Base-by-base conservation (phyloP, 1,140 invertebrate genomes). In the Belonocnema kinseyi region DNA sequence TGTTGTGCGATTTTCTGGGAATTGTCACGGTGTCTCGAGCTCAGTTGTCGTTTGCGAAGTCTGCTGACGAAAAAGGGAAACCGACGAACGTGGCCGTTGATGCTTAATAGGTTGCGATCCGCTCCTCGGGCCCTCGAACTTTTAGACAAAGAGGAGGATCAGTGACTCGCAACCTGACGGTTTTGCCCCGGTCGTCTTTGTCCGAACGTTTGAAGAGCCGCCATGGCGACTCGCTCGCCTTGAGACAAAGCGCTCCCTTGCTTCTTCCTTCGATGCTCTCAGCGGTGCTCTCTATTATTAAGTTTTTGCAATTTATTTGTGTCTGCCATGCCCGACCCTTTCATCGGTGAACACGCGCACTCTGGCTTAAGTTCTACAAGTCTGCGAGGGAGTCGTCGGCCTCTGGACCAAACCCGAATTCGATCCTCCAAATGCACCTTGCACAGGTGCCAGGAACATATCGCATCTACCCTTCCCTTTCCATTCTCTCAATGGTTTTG, bases 251-350 rank as follows among this genome's bases (percentile, higher is more conserved):
- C 86, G 83, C 80, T 80, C 80, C 82, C 82, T 83, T 82, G 71
- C 33, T 10, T 71, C 56, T 77, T 83, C 84, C 75, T 77, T 78
- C 79, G 81, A 82, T 81, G 77, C 80, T 79, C 80, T 61, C 77
- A 78, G 83, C 82, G 66, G 75, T 77, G 83, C 80, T 83, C 82
- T 87, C 90, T 91, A 91, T 91, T 91, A 91, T 91, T 90, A 90
- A 89, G 89, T 91, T 90, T 88, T 91, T 88, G 87, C 88, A 87
- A 91, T 91, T 90, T 91, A 91, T 91, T 91, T 91, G 90, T 91
- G 90, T 91, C 90, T 91, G 89, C 88, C 80, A 50, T 72, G 76
- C 76, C 76, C 78, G 71, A 79, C 77, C 77, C n/a, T 76, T 77
- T 56, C 26, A 77, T 78, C 74, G 73, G 73, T 74, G 76, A 78